Base-by-base conservation (phyloP, 2,888 invertebrate species). In the Vandiemenella viatica region DNA sequence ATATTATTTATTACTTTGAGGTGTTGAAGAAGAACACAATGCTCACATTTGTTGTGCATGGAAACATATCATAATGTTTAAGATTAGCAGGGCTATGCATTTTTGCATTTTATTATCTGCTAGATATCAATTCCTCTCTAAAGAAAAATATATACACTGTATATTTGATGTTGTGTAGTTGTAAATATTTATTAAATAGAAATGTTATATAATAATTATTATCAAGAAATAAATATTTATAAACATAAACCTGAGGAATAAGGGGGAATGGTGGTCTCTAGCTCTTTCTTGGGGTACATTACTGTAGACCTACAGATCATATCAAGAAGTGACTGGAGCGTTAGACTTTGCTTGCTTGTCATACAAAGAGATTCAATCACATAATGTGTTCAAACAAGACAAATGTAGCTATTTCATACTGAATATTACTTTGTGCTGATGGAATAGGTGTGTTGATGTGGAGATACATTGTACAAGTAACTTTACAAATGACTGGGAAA, bases 151-250 rank as follows among this genome's bases (percentile, higher is more conserved):
- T 51, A 23, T 38, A 50, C 37, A 50, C 49, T 54, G 54, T 54
- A 54, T 52, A 54, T 54, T 54, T 44, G 54, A 54, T 54, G 54
- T 54, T 54, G 54, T 54, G 50, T 54, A 54, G 50, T 52, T 54
- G 54, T 54, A 54, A 50, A 54, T 54, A 54, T 54, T 54, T 54
- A 54, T 54, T 51, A 32, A n/a, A 50, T 49, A 51, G 49, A 44
- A 38, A 22, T 38, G 21, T 48, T 49, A 53, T 54, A 50, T 54
- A 48, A 52, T 44, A 43, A 46, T 43, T 37, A 50, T 47, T 43
- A 50, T 42, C 48, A 44, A 26, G 40, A 45, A 46, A 46, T 41
- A 18, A 23, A 50, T 50, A 47, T 48, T 50, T 50, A 50, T 50
- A 48, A 50, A 18, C n/a, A 42, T 20, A 21, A 50, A 15, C 18